phyloP scores from a whole-genome alignment of 2,113 vertebrate species.

The Falcunculus frontatus region DNA sequence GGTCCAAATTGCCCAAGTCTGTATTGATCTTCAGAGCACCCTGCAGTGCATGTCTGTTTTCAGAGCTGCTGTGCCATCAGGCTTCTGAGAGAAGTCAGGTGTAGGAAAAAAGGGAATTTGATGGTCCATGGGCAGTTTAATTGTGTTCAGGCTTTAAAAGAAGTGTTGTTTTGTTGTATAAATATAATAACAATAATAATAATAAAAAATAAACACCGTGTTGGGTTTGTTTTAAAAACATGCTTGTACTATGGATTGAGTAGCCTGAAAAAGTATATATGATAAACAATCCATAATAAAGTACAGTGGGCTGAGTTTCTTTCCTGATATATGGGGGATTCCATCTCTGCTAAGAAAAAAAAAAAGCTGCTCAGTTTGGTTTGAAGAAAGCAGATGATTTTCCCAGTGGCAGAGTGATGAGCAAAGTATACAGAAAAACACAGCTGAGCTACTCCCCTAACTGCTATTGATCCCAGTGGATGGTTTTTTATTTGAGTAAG shows the following conservation, averaged over 20 bases:
- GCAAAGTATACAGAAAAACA: background rate
- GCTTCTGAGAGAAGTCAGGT: conserved; percentile 1
- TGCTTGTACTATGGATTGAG: background rate
- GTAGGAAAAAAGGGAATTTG: background rate
- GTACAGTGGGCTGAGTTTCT: background rate
- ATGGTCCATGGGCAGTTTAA: background rate
- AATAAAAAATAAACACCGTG: background rate
- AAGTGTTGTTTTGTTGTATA: background rate
- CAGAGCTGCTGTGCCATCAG: background rate
- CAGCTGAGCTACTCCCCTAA: background rate
- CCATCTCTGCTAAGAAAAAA: background rate
- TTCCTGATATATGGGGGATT: background rate
- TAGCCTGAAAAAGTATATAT: background rate
- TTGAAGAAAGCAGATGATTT: background rate
- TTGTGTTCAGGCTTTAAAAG: background rate
- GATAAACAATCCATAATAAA: background rate
- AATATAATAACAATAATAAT: background rate
- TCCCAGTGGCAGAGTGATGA: background rate
- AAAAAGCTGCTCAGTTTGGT: background rate
- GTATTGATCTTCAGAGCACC: background rate
- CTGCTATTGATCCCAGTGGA: background rate
- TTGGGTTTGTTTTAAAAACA: background rate
- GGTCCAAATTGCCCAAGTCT: background rate
- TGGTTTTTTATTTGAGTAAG: background rate
- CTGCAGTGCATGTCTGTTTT: background rate